These are phyloP conservation scores for Cephonodes hylas DNA, from an alignment of 2,888 invertebrate genomes.

Conservation along the genomic window DNA sequence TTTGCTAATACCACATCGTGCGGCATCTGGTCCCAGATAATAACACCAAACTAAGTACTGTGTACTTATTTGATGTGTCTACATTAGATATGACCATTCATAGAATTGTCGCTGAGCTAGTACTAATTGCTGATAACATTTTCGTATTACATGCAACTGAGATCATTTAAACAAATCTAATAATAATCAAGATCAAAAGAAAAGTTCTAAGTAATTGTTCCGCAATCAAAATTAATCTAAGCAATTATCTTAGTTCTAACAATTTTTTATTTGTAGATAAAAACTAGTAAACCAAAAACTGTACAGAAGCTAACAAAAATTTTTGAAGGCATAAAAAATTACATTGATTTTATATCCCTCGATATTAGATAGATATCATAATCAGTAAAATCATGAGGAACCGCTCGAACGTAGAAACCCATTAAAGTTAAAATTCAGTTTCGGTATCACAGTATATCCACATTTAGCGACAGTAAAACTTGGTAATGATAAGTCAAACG, in stretches of 20 bases:
- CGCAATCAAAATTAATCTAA: too few relatives aligned
- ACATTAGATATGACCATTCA: constrained; percentile 3
- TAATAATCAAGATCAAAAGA: neutral
- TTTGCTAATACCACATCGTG: neutral
- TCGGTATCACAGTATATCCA: constrained; percentile 25
- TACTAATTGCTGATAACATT: neutral
- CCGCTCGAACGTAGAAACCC: neutral
- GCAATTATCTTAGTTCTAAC: too few relatives aligned
- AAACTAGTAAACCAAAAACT: too few relatives aligned
- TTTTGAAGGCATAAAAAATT: too few relatives aligned
- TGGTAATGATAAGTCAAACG: constrained; percentile 38
- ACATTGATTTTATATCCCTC: too few relatives aligned
- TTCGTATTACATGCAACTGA: neutral
- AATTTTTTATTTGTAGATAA: too few relatives aligned
- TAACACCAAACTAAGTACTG: neutral
- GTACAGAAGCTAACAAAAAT: too few relatives aligned
- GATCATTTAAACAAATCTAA: too few relatives aligned
- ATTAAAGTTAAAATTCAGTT: constrained; percentile 4
- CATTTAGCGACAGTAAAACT: constrained; percentile 38
- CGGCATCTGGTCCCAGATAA: neutral
- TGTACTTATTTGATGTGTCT: neutral
- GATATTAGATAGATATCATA: too few relatives aligned
- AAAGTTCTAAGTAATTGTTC: neutral
- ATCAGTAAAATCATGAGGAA: too few relatives aligned
- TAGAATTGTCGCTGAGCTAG: neutral